Conservation (phyloP, 92 coral and sea anemone species). For the Micromussa lordhowensis region DNA sequence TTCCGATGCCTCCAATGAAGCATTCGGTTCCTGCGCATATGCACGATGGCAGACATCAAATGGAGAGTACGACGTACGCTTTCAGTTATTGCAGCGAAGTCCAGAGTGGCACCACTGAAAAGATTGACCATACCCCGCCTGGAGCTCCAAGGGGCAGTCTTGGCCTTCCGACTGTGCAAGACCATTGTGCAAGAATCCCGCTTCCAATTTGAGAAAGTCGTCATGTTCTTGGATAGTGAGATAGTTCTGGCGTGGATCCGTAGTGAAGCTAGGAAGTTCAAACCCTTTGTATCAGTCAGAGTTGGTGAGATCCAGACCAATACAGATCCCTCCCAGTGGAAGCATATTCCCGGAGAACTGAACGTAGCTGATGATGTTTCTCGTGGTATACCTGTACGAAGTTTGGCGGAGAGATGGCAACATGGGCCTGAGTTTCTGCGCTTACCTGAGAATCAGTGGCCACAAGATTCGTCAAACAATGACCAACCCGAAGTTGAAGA, state of each 20-base stretch:
- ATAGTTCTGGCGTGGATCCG: conserved; percentile 58
- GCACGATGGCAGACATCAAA: conserved; percentile 29
- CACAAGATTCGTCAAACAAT: conserved; percentile 30
- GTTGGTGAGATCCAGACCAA: too few relatives aligned
- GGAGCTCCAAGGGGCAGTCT: conserved; percentile 34
- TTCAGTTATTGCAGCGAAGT: conserved; percentile 40
- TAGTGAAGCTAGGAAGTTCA: conserved; percentile 44
- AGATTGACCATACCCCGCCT: too few relatives aligned
- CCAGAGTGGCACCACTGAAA: conserved; percentile 42
- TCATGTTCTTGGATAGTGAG: conserved; percentile 27
- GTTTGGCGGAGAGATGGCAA: conserved; percentile 47
- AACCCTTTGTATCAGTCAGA: too few relatives aligned
- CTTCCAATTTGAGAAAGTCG: conserved; percentile 42
- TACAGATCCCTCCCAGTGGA: too few relatives aligned
- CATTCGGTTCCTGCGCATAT: conserved; percentile 61
- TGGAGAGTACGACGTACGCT: neutral
- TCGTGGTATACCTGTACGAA: conserved; percentile 41
- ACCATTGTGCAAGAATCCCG: conserved; percentile 42
- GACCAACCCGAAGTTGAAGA: too few relatives aligned
- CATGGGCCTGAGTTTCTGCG: conserved; percentile 50
- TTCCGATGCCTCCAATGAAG: conserved; percentile 38
- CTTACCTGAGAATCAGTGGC: conserved; percentile 52
- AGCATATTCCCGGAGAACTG: too few relatives aligned
- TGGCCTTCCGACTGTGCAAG: conserved; percentile 37
- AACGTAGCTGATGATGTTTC: too few relatives aligned